Evolutionary conservation across 1,140 invertebrate genomes (phyloP), one percentile per base, ranked within the genome.

Genomic region (Apis cerana): DNA sequence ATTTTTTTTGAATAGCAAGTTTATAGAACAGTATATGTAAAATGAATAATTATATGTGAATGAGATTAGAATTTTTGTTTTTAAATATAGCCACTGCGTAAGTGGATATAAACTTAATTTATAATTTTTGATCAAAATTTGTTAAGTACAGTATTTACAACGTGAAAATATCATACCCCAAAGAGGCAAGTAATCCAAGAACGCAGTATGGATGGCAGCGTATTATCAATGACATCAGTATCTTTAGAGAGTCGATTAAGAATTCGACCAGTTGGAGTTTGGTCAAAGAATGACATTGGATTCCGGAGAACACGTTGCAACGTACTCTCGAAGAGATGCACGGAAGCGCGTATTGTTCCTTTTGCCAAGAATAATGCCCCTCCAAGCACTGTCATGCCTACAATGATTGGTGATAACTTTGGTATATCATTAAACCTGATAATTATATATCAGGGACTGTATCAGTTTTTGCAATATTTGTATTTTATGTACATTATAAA

Each of bases 231-330:
- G 75, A 95, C 94, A 92, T 96, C 95, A 82, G 96, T 93, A 93
- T 97, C 97, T 94, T 96, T 97, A 85, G 96, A 95, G 93, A 97
- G 96, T 87, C 97, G 95, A 93, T 96, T 97, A 81, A 97, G 92
- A 86, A 97, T 95, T 86, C 97, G 95, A 85, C 97, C 97, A 81
- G 94, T 92, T 11, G 97, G 97, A 86, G 96, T 96, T 65, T 94
- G 95, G 93, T 97, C 97, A 93, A 97, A 98, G 95, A 97, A 98
- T 72, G 92, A 93, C 93, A 96, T 96, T 43, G 97, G 96, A 87
- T 95, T 95, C 78, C 93, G 94, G 87, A 98, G 89, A 87, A 97
- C 92, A 89, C 95, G 95, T 72, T 91, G 89, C 74, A 98, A 95
- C 75, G 97, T 94, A 69, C 80, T 81, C 58, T 92, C 89, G 92